Conservation (phyloP, 2,888 invertebrate genomes). For the Morpho deidamia region DNA sequence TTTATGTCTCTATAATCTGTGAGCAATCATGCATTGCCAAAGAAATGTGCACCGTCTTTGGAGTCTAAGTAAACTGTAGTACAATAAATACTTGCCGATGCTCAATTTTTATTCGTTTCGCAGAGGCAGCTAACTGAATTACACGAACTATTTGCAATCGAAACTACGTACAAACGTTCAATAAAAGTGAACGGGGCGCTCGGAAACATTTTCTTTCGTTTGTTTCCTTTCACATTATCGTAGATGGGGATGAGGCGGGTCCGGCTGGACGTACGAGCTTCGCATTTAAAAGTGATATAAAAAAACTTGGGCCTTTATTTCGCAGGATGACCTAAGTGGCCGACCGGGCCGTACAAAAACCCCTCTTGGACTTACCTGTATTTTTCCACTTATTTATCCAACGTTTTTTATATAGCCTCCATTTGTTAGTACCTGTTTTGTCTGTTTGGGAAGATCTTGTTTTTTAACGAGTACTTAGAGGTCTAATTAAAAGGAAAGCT, state of each 20-base stretch:
- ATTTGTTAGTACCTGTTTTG: constrained; percentile 74
- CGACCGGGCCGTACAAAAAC: constrained; percentile 72
- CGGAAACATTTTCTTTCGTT: constrained; percentile 75
- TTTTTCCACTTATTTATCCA: constrained; percentile 78
- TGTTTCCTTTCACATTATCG: constrained; percentile 75
- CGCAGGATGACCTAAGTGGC: constrained; percentile 78
- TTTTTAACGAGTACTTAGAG: constrained; percentile 77
- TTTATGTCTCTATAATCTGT: no score
- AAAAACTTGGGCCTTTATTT: constrained; percentile 74
- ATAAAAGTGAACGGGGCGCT: constrained; percentile 68
- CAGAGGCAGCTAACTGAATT: constrained; percentile 62
- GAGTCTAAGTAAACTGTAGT: constrained; percentile 38
- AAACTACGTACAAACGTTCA: constrained; percentile 66
- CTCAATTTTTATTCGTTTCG: constrained; percentile 47
- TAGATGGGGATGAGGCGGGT: constrained; percentile 63
- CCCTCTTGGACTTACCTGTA: constrained; percentile 77
- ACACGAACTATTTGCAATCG: constrained; percentile 74
- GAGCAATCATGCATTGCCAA: no score
- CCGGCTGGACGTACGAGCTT: constrained; percentile 62
- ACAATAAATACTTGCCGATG: constrained; percentile 44
- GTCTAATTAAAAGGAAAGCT: constrained; percentile 77
- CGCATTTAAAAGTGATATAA: constrained; percentile 77
- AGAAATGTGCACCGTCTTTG: constrained; percentile 34
- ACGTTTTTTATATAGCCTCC: constrained; percentile 67
- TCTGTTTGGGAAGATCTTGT: constrained; percentile 73